Evolutionary conservation across 2,888 invertebrate genomes (phyloP), one percentile per base, ranked within the genome.

Genomic region (Drosophila gaucha): DNA sequence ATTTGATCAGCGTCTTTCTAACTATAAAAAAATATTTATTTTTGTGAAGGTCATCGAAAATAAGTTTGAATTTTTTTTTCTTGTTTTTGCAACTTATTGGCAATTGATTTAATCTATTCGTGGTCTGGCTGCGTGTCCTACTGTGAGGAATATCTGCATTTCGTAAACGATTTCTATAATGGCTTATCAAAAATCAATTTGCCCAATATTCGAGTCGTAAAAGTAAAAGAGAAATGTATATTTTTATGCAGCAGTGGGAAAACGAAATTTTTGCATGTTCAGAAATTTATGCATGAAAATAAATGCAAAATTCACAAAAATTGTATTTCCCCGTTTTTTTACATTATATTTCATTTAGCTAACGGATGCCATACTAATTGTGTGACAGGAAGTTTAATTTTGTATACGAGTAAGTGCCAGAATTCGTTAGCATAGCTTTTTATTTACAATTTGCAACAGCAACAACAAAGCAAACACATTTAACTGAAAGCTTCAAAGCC

Each of bases 331-430:
- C 51, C 51, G 49, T 50, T 47, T 65, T 69, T 46, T 64, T 47
- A 63, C 63, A 62, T 43, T 50, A 26, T 50, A 50, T 62, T 59
- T 52, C 59, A 73, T 65, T 75, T 63, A 41, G 52, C 51, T 38
- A 36, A 50, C 75, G 74, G 60, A 74, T 50, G 56, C 44, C 41
- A 58, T 38, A 65, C 57, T 69, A 65, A 76, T 76, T 76, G 75
- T 62, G 58, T 47, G 74, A 69, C 86, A 75, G 82, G 86, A 84
- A 86, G 85, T 84, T 86, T 86, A 68, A 84, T 83, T 83, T 83
- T 58, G 55, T 67, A 82, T 77, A 78, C n/a, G n/a, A n/a, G n/a
- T 74, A 49, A 41, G 69, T 64, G 47, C 38, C 43, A 16, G 39
- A 38, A 44, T 73, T 50, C 55, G 62, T 56, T 69, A 52, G 52